Conservation (phyloP, 2,797 vertebrate genomes). For the Coregonus suidteri region DNA sequence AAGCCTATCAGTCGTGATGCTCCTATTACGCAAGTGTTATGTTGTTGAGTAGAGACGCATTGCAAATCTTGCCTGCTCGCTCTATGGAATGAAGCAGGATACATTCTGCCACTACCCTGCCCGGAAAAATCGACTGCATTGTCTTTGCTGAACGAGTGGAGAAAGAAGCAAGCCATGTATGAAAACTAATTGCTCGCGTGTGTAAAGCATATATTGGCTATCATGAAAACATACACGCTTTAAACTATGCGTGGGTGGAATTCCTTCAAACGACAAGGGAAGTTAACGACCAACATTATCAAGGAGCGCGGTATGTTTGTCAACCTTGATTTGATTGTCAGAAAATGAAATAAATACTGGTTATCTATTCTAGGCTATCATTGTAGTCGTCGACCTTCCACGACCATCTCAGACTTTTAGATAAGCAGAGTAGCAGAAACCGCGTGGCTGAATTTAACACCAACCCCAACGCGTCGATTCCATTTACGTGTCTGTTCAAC, state of each 20-base stretch:
- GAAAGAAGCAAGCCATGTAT: constrained; percentile 46
- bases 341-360: not conserved
- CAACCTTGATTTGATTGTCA: not conserved
- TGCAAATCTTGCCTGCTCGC: constrained; percentile 27
- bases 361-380: not conserved
- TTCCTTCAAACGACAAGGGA: constrained; percentile 57
- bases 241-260: constrained; percentile 64
- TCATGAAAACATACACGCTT: not conserved
- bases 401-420: constrained; percentile 25
- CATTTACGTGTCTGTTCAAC: constrained; percentile 23
- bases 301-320: constrained; percentile 1
- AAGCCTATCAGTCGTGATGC: constrained; percentile 29
- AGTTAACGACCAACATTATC: constrained; percentile 46
- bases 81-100: constrained; percentile 45
- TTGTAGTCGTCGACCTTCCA: constrained; percentile 40
- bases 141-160: constrained; percentile 41
- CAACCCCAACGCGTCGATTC: constrained; percentile 41
- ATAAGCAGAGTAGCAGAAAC: constrained; percentile 7
- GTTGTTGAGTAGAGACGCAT: constrained; percentile 42
- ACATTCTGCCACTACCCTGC: constrained; percentile 21
- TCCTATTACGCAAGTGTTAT: constrained; percentile 56
- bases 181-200: constrained; percentile 61
- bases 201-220: constrained; percentile 32
- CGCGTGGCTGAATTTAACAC: constrained; percentile 40
- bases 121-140: constrained; percentile 48